phyloP scores from a whole-genome alignment of 2,113 vertebrate genomes.

The Oxyura jamaicensis region DNA sequence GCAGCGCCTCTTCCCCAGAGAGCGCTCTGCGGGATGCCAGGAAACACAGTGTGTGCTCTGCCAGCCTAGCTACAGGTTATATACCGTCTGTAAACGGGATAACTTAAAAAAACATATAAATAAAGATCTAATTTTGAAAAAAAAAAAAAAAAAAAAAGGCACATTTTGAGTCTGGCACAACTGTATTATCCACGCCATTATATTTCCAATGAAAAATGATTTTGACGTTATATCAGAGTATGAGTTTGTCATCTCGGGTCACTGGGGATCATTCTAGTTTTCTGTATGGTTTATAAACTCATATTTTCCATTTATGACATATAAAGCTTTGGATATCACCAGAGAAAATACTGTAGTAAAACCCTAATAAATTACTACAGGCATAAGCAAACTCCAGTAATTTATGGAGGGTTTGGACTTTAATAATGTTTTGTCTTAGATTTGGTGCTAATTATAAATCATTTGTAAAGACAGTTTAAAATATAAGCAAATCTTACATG shows the following conservation, averaged over 20 bases:
- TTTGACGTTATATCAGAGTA: neutral
- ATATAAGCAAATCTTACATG: conserved; percentile 78
- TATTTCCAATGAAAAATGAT: neutral
- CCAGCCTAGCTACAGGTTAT: neutral
- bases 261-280: conserved; percentile 16
- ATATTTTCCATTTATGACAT: conserved; percentile 60
- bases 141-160: neutral
- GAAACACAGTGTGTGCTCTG: rapidly evolving
- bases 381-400: conserved; percentile 62
- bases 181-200: neutral
- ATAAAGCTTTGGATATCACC: conserved; percentile 51
- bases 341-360: conserved; percentile 67
- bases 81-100: neutral
- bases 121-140: neutral
- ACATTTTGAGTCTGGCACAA: neutral
- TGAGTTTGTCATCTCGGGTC: neutral
- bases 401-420: conserved; percentile 76
- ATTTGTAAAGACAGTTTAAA: conserved; percentile 74
- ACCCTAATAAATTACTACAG: conserved; percentile 69
- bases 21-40: rapidly evolving
- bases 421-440: conserved; percentile 80
- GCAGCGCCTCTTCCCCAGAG: rapidly evolving
- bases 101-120: neutral
- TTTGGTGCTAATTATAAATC: conserved; percentile 80
- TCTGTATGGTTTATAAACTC: conserved; percentile 11